A percentile compares a stretch with the other conserved stretches of the same genome.
Conservation (phyloP, 1,140 invertebrate species). For the Hyles euphorbiae region DNA sequence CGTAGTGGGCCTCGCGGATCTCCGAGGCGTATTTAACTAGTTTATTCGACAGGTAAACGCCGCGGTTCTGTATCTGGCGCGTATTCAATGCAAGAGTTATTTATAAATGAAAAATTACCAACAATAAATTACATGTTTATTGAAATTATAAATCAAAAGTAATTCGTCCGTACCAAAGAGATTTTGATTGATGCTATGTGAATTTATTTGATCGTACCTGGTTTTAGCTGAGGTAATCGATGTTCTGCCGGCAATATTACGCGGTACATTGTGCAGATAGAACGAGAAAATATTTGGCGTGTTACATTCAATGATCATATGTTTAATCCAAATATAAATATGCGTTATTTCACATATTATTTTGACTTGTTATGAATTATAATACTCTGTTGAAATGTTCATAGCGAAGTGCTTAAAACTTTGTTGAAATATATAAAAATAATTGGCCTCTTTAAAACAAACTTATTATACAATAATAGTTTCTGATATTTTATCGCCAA, state of each 20-base stretch:
- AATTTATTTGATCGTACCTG: conserved; percentile 3
- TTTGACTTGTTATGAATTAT: neutral
- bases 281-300: neutral
- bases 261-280: neutral
- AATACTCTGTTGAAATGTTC: neutral
- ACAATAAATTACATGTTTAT: conserved; percentile 9
- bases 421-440: no score
- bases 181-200: conserved; percentile 1
- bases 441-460: no score
- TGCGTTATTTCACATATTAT: neutral
- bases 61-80: conserved; percentile 2
- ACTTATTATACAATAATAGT: no score
- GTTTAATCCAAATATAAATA: neutral
- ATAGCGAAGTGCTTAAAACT: no score
- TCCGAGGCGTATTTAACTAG: no score
- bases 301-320: neutral
- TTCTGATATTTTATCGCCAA: no score
- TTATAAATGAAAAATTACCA: conserved; percentile 6
- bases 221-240: neutral
- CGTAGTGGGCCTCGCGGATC: no score
- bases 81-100: conserved; percentile 8
- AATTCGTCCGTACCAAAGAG: conserved; percentile 3
- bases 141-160: conserved; percentile 9
- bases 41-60: no score
- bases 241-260: conserved; percentile 1